Evolutionary conservation across 2,113 vertebrate genomes (phyloP).

Genomic region (Podilymbus podiceps): DNA sequence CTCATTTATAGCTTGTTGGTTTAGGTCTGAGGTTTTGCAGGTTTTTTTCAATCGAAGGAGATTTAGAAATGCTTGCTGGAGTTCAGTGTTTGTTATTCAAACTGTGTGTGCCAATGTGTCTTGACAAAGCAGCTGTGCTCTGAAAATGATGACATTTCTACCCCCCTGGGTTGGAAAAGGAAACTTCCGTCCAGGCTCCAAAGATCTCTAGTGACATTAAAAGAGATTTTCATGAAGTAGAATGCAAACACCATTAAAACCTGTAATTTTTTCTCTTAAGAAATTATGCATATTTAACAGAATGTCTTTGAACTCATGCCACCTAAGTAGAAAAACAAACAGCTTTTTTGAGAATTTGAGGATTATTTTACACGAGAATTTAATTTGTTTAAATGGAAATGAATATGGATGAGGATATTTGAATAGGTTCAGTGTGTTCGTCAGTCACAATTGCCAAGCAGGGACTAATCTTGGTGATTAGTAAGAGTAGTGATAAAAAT

Average conservation of each 20-base stretch:
- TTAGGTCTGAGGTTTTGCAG: neutral
- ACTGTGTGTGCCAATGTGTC: neutral
- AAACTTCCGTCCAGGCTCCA: conserved; percentile 16
- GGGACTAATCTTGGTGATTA: conserved; percentile 66
- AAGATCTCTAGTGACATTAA: conserved; percentile 24
- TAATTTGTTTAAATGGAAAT: conserved; percentile 65
- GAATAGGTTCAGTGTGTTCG: conserved; percentile 49
- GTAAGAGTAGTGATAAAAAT: conserved; percentile 50
- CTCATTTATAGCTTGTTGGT: neutral
- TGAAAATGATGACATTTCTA: conserved; percentile 27
- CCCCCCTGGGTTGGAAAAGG: neutral
- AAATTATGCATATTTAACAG: conserved; percentile 62
- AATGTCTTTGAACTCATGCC: conserved; percentile 52
- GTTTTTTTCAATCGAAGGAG: neutral
- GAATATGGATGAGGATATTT: conserved; percentile 67
- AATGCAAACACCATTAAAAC: conserved; percentile 53
- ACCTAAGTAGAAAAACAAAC: conserved; percentile 48
- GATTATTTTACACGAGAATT: conserved; percentile 64
- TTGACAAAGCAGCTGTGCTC: conserved; percentile 29
- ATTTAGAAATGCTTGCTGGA: conserved; percentile 6
- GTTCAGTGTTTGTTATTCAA: conserved; percentile 24
- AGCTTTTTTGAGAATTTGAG: conserved; percentile 61
- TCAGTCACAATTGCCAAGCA: conserved; percentile 58
- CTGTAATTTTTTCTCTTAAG: conserved; percentile 57
- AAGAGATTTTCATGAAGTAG: conserved; percentile 47